Conservation (phyloP, 2,888 invertebrate genomes). For the Andricus curvator region DNA sequence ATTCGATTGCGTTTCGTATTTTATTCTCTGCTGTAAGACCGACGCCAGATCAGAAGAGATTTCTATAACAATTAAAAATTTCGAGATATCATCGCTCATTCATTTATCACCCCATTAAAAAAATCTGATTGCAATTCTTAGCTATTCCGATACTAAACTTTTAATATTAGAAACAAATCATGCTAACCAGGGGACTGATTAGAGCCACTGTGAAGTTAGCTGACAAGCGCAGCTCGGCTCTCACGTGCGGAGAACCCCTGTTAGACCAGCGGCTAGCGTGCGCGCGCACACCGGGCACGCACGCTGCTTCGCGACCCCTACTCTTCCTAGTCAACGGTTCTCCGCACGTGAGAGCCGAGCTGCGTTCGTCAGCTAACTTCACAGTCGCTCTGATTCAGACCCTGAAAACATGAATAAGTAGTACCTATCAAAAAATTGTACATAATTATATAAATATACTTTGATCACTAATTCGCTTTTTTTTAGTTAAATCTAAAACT, state of each 20-base stretch:
- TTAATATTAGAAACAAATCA: neutral
- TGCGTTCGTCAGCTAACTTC: no score
- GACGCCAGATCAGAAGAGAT: constrained; percentile 22
- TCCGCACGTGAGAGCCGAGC: no score
- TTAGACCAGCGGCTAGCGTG: no score
- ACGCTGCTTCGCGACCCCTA: no score
- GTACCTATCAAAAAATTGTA: neutral
- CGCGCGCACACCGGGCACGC: no score
- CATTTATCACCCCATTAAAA: neutral
- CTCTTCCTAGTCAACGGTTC: no score
- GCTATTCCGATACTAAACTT: neutral
- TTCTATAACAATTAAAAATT: neutral
- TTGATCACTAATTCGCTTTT: neutral
- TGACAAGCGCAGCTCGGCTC: no score
- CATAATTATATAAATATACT: constrained; percentile 1
- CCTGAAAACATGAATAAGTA: neutral
- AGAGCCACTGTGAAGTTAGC: no score
- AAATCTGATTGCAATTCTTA: neutral
- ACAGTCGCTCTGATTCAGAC: no score
- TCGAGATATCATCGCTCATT: neutral
- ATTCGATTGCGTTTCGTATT: neutral
- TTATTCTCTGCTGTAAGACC: constrained; percentile 21
- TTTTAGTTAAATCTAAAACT: neutral
- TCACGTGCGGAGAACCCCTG: no score
- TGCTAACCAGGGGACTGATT: no score